Percentiles rank a stretch among this genome's conserved stretches.
These are phyloP conservation scores for Sarcophaga variegata DNA, from an alignment of 2,888 invertebrate species.

Conservation along the genomic window DNA sequence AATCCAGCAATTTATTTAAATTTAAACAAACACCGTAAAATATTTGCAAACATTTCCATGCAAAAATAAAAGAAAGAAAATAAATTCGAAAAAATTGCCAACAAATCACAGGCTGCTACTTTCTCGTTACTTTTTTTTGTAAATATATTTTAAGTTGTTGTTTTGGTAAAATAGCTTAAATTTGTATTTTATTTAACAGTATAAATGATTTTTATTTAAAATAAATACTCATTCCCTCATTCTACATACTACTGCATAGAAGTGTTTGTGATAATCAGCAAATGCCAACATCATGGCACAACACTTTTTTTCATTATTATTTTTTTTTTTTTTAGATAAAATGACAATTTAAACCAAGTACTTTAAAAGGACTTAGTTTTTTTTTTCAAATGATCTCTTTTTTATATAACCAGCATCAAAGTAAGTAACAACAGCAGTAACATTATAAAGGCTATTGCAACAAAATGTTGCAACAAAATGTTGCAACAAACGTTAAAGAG, in stretches of 20 bases:
- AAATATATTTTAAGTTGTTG: neutral
- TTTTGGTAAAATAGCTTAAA: neutral
- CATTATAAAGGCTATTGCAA: neutral
- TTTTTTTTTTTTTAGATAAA: neutral
- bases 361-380: neutral
- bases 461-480: neutral
- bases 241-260: neutral
- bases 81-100: neutral
- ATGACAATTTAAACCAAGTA: neutral
- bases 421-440: neutral
- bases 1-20: slow-evolving; percentile 37
- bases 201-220: neutral
- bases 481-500: neutral
- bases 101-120: neutral
- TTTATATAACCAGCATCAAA: neutral
- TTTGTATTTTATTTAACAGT: neutral
- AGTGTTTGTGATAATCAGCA: slow-evolving; percentile 44
- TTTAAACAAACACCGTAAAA: slow-evolving; percentile 11
- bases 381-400: neutral
- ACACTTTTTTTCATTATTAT: neutral
- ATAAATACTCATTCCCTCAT: no score
- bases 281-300: slow-evolving; percentile 32
- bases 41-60: neutral
- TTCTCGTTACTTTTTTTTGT: neutral
- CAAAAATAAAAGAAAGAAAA: neutral